Percentiles rank a stretch among this genome's conserved stretches.
These are phyloP conservation scores for Chirona hameri DNA, from an alignment of 2,888 invertebrate genomes.

Conservation along the genomic window DNA sequence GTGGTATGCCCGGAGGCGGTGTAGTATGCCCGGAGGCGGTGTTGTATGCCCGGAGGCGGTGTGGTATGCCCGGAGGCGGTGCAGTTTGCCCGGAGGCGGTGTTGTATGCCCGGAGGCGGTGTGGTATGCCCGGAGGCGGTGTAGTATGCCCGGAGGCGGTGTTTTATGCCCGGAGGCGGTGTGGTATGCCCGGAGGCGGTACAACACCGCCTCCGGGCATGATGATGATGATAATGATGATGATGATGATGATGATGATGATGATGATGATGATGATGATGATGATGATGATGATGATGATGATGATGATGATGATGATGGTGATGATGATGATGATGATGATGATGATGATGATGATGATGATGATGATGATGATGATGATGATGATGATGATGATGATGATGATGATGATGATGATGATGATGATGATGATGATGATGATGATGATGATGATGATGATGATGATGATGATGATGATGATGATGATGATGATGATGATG, in stretches of 20 bases:
- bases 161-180: too few relatives aligned
- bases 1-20: too few relatives aligned
- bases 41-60: too few relatives aligned
- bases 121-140: too few relatives aligned
- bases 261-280: background rate
- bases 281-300: background rate
- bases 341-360: slow-evolving; percentile 22
- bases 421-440: slow-evolving; percentile 6
- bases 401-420: slow-evolving; percentile 3
- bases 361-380: background rate
- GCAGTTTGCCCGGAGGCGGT: too few relatives aligned
- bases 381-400: background rate
- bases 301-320: slow-evolving; percentile 10
- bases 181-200: too few relatives aligned
- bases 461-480: background rate
- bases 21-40: too few relatives aligned
- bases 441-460: background rate
- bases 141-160: too few relatives aligned
- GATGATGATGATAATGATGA: slow-evolving; percentile 6
- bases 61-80: too few relatives aligned
- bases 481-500: slow-evolving; percentile 9
- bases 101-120: too few relatives aligned
- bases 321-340: background rate
- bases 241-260: background rate
- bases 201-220: too few relatives aligned